Base-by-base conservation (phyloP, 1,140 invertebrate genomes). In the Meloidogyne floridensis region DNA sequence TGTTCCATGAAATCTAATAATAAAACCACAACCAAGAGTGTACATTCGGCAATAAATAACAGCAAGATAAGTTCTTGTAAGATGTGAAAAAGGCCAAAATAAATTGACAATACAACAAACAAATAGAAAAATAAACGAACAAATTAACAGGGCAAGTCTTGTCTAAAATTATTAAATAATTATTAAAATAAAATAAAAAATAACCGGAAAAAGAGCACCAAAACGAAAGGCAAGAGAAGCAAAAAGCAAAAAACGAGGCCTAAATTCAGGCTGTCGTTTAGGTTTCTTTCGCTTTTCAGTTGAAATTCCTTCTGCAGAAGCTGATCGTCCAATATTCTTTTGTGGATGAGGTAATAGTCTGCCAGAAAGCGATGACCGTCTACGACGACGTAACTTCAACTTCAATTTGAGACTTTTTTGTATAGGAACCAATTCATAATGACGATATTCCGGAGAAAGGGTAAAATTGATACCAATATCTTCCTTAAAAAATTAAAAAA, bases 1-100 rank as follows among this genome's bases (percentile, higher is more conserved):
- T 18, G 43, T 42, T 79, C 85, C 80, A 54, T 86, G 78, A 70
- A 78, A 86, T n/a, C 76, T 56, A 15, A 80, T 80, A 69, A 86
- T 74, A 10, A 86, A 72, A 42, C 85, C 85, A 18, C 81, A 83
- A 11, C 85, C 85, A 43, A 87, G 82, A 72, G 77, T 85, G 42
- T 82, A 86, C 13, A 86, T 65, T 32, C 86, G 81, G 20, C 86
- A 87, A 56, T 87, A 86, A 79, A 75, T 77, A 20, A 87, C 83
- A 8, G 82, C 84, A 59, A 84, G 80, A 32, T 56, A 56, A 32
- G 86, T 87, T 51, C 86, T 87, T 20, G 47, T n/a, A n/a, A 65
- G 51, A 10, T 43, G 54, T 7, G 85, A 86, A 65, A 86, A 85
- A 8, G 71, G 5, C 9, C 75, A 18, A 53, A 81, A 71, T 32